phyloP scores from a whole-genome alignment of 2,888 invertebrate species.

The Acrocyrtus sp. region DNA sequence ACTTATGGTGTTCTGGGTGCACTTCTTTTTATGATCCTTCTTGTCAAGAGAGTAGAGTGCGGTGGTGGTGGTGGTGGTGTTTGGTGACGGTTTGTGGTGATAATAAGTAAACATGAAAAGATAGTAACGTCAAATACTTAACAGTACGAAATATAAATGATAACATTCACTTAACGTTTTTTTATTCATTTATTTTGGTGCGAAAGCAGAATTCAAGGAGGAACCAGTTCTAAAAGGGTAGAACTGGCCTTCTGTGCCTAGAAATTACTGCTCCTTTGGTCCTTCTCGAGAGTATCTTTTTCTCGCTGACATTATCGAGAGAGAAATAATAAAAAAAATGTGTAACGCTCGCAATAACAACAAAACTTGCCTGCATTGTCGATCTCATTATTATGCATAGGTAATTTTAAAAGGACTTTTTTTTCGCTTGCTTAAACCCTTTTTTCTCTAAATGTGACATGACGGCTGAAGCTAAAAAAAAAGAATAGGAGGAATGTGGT shows the following conservation, averaged over 20 bases:
- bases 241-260: constrained; percentile 45
- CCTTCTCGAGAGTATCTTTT: constrained; percentile 18
- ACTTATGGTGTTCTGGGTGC: not conserved
- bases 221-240: constrained; percentile 48
- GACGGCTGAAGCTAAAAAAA: not conserved
- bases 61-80: constrained; percentile 18
- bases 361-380: not conserved
- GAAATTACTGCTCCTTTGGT: constrained; percentile 48
- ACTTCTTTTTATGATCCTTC: constrained; percentile 11
- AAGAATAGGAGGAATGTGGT: not conserved
- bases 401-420: constrained; percentile 27
- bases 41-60: no score
- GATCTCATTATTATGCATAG: constrained; percentile 40
- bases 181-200: constrained; percentile 47
- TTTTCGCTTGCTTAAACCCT: constrained; percentile 20
- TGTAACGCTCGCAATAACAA: constrained; percentile 19
- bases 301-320: constrained; percentile 21
- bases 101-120: not conserved
- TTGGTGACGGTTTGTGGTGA: constrained; percentile 24
- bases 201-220: constrained; percentile 46
- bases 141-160: constrained; percentile 14
- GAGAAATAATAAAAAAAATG: no score
- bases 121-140: not conserved
- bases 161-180: constrained; percentile 44
- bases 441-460: constrained; percentile 4